These are phyloP conservation scores for Triplophysa yarkandensis DNA, from an alignment of 2,797 vertebrate genomes.

Conservation along the genomic window DNA sequence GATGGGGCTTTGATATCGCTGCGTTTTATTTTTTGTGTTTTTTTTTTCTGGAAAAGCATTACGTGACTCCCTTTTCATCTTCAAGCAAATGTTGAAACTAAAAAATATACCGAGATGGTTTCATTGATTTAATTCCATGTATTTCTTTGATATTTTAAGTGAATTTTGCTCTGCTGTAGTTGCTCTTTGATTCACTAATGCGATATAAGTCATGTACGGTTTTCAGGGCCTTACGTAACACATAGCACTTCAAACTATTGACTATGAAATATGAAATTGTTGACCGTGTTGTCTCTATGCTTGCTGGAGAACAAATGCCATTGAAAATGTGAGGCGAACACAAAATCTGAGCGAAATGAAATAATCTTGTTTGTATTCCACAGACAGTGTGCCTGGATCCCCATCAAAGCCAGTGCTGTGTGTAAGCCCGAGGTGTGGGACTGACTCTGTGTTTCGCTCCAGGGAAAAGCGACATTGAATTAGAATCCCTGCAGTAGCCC, in stretches of 20 bases:
- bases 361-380: conserved; percentile 22
- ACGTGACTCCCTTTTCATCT: conserved; percentile 20
- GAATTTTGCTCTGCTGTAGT: conserved; percentile 5
- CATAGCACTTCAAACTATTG: neutral
- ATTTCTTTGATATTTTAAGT: conserved; percentile 16
- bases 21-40: conserved; percentile 19
- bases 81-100: conserved; percentile 1
- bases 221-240: neutral
- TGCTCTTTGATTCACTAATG: conserved; percentile 16
- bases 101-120: conserved; percentile 17
- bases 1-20: conserved; percentile 26
- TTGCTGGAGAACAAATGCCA: neutral
- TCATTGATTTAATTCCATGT: conserved; percentile 6
- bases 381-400: neutral
- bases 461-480: conserved; percentile 29
- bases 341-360: conserved; percentile 17
- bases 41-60: conserved; percentile 2
- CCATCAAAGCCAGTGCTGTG: conserved; percentile 20
- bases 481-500: conserved; percentile 1
- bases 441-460: conserved; percentile 12
- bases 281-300: neutral
- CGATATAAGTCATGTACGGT: neutral
- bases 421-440: conserved; percentile 23
- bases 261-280: neutral
- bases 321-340: neutral